Evolutionary conservation across 2,113 vertebrate species (phyloP), one percentile per base, ranked within the genome.

Genomic region (Bungarus multicinctus): DNA sequence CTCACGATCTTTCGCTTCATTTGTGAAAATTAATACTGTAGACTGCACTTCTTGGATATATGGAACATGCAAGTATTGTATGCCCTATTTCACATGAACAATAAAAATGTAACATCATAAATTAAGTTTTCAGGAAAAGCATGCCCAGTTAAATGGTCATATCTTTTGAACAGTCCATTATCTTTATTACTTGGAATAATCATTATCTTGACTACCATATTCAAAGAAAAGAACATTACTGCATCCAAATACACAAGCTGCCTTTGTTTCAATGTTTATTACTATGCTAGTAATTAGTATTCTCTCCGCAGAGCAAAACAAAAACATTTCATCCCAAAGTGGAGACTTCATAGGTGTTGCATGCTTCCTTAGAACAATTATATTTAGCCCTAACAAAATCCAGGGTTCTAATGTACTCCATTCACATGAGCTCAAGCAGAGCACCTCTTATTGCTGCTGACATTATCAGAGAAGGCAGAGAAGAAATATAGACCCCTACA

Each of bases 211-310:
- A 12, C 9, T 45, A 45, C 39, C 30, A 85, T 85, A 85, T 64
- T 55, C 12, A 45, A 43, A 85, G 23, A 57, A 88, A 39, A 54
- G 34, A 53, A 69, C 69, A 87, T 47, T 90, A 47, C 50, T 90
- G 27, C 34, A 74, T 90, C 57, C 22, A 64, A 92, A 58, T 87
- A 89, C 55, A 92, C 39, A 90, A 90, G 91, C 74, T 90, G n/a
- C 45, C 3, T 90, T 91, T 91, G 47, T 86, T 93, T 89, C 54
- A 20, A 57, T 22, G 6, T 81, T 88, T 93, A 89, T 85, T 50
- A 58, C 43, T 23, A 91, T 58, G 90, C 60, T 58, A 39, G 60
- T 91, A 93, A 91, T 94, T 92, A 90, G 88, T 47, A 74, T 92
- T 92, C 88, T 92, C 87, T 91, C 90, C 64, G 50, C 50, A 69